A percentile compares a stretch with the other conserved stretches of the same genome.
Evolutionary conservation across 2,797 vertebrate species (phyloP).

Genomic region (Hybognathus amarus): DNA sequence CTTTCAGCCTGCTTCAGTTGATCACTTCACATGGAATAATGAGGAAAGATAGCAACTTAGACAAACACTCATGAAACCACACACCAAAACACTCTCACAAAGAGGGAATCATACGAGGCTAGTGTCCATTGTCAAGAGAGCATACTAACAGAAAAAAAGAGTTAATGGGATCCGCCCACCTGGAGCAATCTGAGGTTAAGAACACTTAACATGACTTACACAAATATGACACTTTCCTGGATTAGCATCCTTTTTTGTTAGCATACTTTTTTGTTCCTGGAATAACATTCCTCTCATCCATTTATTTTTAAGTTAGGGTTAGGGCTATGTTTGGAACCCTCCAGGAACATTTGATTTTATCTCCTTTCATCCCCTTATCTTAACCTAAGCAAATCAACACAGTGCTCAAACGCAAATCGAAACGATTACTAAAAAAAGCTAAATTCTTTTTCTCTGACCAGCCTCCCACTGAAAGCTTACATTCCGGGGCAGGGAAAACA

Average conservation of each 20-base stretch:
- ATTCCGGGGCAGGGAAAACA: too few species aligned
- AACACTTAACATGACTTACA: conserved; percentile 5
- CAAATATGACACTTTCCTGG: conserved; percentile 8
- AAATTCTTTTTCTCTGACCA: too few species aligned
- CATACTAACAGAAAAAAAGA: conserved; percentile 4
- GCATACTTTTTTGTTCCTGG: neutral
- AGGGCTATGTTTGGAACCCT: conserved; percentile 2
- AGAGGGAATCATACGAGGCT: neutral
- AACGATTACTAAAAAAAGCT: too few species aligned
- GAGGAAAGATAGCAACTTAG: neutral
- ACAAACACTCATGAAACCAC: neutral
- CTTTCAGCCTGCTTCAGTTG: neutral
- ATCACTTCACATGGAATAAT: conserved; percentile 12
- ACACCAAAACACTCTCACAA: conserved; percentile 2
- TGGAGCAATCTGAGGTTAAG: neutral
- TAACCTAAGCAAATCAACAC: too few species aligned
- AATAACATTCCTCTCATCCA: conserved; percentile 10
- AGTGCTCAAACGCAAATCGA: too few species aligned
- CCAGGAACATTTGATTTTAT: neutral
- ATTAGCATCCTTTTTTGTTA: neutral
- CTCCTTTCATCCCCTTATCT: too few species aligned
- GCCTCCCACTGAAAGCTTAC: too few species aligned
- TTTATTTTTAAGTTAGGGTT: neutral
- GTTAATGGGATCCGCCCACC: conserved; percentile 14
- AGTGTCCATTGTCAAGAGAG: conserved; percentile 12